A percentile compares a stretch with the other conserved stretches of the same genome.
phyloP scores from a whole-genome alignment of 1,140 invertebrate genomes.

The Scaptomyza pallida region DNA sequence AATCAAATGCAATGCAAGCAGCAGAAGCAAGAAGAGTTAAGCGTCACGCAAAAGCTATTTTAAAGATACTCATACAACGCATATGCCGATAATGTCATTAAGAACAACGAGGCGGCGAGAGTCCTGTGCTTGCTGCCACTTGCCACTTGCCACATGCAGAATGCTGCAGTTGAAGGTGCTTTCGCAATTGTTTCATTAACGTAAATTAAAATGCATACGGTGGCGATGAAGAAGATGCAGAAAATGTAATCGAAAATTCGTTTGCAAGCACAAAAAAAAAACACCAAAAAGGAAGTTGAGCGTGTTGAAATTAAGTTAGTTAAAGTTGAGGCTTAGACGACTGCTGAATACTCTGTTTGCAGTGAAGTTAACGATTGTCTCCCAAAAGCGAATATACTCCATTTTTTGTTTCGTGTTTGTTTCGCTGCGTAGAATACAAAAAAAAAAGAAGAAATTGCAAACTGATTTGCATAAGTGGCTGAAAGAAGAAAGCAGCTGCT shows the following conservation, averaged over 20 bases:
- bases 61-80: constrained; percentile 63
- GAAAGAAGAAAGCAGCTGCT: constrained; percentile 61
- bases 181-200: constrained; percentile 76
- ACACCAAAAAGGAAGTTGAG: neutral
- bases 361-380: too few species aligned
- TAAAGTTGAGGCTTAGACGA: neutral
- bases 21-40: constrained; percentile 39
- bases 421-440: neutral
- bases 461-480: constrained; percentile 75
- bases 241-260: constrained; percentile 77
- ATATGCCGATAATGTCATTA: constrained; percentile 77
- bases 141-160: neutral
- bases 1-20: constrained; percentile 68
- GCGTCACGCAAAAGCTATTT: constrained; percentile 39
- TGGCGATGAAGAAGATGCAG: constrained; percentile 26
- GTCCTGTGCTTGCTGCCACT: neutral
- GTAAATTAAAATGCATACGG: constrained; percentile 75
- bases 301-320: constrained; percentile 1
- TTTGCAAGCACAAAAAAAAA: constrained; percentile 41
- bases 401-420: neutral
- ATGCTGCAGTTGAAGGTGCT: constrained; percentile 12
- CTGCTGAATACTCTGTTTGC: neutral
- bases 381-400: neutral
- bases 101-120: too few species aligned
- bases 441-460: constrained; percentile 69